Conservation (phyloP, 2,888 invertebrate genomes). For the Suillia variegata region DNA sequence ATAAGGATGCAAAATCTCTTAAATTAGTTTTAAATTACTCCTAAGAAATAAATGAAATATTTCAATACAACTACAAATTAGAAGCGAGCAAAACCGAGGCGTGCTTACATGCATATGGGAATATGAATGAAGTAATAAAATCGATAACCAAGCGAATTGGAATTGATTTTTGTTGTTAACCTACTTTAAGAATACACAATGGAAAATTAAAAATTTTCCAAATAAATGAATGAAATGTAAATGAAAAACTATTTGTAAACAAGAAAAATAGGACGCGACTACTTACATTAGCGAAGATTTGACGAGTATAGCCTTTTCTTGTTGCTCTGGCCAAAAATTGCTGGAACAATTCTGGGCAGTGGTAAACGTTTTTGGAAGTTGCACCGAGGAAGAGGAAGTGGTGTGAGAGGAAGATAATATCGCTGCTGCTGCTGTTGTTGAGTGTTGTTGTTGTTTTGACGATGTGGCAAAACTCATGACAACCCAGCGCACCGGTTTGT, state of each 20-base stretch:
- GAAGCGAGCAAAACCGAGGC: no score
- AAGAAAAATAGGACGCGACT: background rate
- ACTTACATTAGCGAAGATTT: slow-evolving; percentile 47
- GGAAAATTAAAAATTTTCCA: background rate
- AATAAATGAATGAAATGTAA: no score
- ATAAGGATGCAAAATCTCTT: no score
- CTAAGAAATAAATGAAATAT: no score
- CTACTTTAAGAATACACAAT: background rate
- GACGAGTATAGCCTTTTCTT: slow-evolving; percentile 36
- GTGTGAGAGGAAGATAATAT: background rate
- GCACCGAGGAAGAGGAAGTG: no score
- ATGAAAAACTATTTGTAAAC: no score
- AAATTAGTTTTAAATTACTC: no score
- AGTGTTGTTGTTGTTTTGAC: slow-evolving; percentile 30
- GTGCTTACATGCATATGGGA: no score
- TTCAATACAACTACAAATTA: no score
- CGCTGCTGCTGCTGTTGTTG: slow-evolving; percentile 35
- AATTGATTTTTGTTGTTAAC: background rate
- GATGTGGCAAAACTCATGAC: slow-evolving; percentile 49
- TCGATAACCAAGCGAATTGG: background rate
- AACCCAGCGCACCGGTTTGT: slow-evolving; percentile 30
- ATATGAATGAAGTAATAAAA: background rate
- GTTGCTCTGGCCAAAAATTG: slow-evolving; percentile 29
- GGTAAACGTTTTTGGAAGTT: slow-evolving; percentile 38
- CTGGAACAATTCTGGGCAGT: slow-evolving; percentile 38